Evolutionary conservation across 35 echinoderm and acorn worm species (phyloP), one percentile per base, ranked within the genome.

Genomic region (Ophiothrix spiculata): DNA sequence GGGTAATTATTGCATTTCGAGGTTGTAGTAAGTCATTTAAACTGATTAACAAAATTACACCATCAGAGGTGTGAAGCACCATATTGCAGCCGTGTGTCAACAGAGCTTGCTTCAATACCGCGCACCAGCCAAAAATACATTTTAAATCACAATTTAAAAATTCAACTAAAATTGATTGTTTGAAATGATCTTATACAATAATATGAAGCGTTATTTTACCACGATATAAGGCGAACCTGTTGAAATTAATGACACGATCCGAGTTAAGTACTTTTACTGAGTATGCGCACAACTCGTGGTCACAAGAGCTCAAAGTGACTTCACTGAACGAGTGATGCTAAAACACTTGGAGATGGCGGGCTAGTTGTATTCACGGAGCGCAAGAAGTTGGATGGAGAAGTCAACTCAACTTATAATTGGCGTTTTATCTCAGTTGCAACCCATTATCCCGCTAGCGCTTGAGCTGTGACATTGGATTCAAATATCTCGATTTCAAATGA

Each of bases 401-500:
- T n/a, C n/a, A n/a, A n/a, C 29, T 69, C 25, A 69, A 69, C 60
- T 69, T 69, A 49, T 10, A 10, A 69, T 69, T 69, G 60, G 60
- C 29, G 16, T 69, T 69, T n/a, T 69, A 25, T 28, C 60, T 69
- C 25, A 15, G 17, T 25, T 69, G 16, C 29, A 69, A 15, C 17
- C 60, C 23, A 69, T 69, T 69, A 25, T 69, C 60, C 60, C 60
- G 60, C 60, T 12, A 69, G 60, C 60, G 2, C 17, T 69, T 69
- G 60, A 69, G 29, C 17, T 25, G 60, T 69, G 60, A 69, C 16
- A 69, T 69, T 25, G 16, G 29, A 69, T n/a, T 28, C 60, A 69
- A 49, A 69, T 69, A 69, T 69, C 60, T 69, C 60, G 6, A 69
- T 69, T 69, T 15, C 60, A 69, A 69, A 69, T 69, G 60, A 69